Conservation (phyloP, 2,888 invertebrate species). For the Temnothorax unifasciatus region DNA sequence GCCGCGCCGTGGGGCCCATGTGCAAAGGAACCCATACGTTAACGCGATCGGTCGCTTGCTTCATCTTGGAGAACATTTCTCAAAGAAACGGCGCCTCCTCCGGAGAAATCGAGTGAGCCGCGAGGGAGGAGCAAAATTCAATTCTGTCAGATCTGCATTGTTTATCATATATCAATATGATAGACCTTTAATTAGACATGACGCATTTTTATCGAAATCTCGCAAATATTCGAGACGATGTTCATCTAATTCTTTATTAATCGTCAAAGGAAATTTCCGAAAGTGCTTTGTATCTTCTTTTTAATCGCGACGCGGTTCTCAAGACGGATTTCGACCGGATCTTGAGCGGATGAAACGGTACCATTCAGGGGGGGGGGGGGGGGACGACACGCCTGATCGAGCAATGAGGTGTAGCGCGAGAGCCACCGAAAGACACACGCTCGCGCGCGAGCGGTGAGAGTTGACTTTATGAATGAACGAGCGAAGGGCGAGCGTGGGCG, state of each 20-base stretch:
- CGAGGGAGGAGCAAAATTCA: not conserved
- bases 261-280: not conserved
- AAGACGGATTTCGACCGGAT: not conserved
- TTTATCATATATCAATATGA: slow-evolving; percentile 9
- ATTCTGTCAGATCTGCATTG: not conserved
- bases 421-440: slow-evolving; percentile 69
- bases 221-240: not conserved
- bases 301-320: not conserved
- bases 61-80: slow-evolving; percentile 6
- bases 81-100: slow-evolving; percentile 11
- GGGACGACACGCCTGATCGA: slow-evolving; percentile 59
- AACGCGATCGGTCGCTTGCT: slow-evolving; percentile 30
- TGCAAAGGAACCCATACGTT: slow-evolving; percentile 1
- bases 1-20: slow-evolving; percentile 7
- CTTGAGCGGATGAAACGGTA: slow-evolving; percentile 15
- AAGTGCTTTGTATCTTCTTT: not conserved
- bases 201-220: not conserved
- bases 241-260: not conserved
- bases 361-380: slow-evolving; percentile 30
- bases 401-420: slow-evolving; percentile 62
- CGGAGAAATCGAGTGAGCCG: not conserved
- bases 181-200: not conserved
- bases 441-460: slow-evolving; percentile 71
- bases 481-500: slow-evolving; percentile 82
- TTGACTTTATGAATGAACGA: slow-evolving; percentile 79